These are phyloP conservation scores for Anagrus nilaparvatae DNA, from an alignment of 1,140 invertebrate species.

Conservation along the genomic window DNA sequence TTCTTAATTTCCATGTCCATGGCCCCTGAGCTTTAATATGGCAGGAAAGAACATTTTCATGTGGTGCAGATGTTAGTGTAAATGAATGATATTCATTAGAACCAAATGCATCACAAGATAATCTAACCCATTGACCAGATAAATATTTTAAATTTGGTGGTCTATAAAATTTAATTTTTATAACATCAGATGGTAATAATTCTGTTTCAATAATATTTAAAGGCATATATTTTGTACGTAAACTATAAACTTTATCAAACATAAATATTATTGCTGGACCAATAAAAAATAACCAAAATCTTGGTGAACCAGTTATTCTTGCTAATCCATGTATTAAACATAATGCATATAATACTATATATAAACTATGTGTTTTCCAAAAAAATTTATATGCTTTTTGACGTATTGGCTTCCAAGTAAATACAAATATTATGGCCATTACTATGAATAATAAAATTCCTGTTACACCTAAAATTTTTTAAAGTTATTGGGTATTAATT, in stretches of 20 bases:
- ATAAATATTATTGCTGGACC: constrained; percentile 84
- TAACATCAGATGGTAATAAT: constrained; percentile 88
- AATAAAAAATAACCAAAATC: constrained; percentile 95
- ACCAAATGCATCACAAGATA: constrained; percentile 86
- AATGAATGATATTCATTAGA: constrained; percentile 96
- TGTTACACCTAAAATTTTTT: constrained; percentile 77
- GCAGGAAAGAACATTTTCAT: constrained; percentile 93
- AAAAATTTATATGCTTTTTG: constrained; percentile 94
- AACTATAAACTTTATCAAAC: constrained; percentile 78
- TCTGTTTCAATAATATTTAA: constrained; percentile 93
- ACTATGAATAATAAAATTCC: constrained; percentile 89
- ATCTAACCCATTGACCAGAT: constrained; percentile 79
- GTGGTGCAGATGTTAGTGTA: constrained; percentile 94
- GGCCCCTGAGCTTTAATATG: constrained; percentile 98
- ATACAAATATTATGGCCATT: constrained; percentile 94
- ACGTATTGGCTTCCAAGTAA: constrained; percentile 88
- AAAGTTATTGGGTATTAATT: too few relatives aligned
- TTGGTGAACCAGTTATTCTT: constrained; percentile 78
- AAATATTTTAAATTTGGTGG: constrained; percentile 95
- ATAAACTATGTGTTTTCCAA: constrained; percentile 93
- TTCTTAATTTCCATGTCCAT: constrained; percentile 97
- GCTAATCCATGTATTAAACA: constrained; percentile 92
- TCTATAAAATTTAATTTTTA: constrained; percentile 85
- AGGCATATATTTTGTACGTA: constrained; percentile 87
- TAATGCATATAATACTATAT: constrained; percentile 81